A percentile compares a stretch with the other conserved stretches of the same genome.
phyloP scores from a whole-genome alignment of 2,113 vertebrate species.

The Pelmatolapia mariae region DNA sequence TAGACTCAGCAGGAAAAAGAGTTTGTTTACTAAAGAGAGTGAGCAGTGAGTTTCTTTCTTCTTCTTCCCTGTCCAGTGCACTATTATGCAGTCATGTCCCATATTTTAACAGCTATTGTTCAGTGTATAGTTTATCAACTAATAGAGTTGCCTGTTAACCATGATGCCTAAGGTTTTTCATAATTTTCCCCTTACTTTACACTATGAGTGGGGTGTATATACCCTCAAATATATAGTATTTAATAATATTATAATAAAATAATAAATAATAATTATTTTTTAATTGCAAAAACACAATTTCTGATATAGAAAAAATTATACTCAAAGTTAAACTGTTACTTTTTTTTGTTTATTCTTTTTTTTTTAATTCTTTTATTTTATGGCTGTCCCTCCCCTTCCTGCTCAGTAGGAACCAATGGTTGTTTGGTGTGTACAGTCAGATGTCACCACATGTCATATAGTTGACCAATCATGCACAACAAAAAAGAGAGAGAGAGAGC shows the following conservation, averaged over 20 bases:
- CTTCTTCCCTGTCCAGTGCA: background rate
- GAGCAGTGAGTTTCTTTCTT: background rate
- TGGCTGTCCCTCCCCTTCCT: background rate
- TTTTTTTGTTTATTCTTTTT: background rate
- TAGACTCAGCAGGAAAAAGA: background rate
- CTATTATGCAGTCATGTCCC: background rate
- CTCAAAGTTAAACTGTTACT: background rate
- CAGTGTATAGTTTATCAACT: background rate
- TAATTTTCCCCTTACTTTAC: no score
- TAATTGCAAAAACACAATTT: background rate
- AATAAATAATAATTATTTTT: background rate
- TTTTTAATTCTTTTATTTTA: rapidly evolving
- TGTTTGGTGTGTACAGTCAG: background rate
- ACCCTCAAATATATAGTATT: background rate
- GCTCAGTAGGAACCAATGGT: background rate
- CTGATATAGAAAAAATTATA: background rate
- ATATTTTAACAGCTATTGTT: background rate
- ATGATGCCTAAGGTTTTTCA: background rate
- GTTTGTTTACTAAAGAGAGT: background rate
- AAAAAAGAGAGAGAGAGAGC: rapidly evolving
- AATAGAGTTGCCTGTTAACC: background rate
- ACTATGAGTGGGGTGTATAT: no score
- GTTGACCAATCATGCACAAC: background rate
- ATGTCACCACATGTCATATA: background rate
- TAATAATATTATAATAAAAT: background rate